Percentiles rank a stretch among this genome's conserved stretches.
Evolutionary conservation across 2,888 invertebrate genomes (phyloP).

Genomic region (Idaea aversata): DNA sequence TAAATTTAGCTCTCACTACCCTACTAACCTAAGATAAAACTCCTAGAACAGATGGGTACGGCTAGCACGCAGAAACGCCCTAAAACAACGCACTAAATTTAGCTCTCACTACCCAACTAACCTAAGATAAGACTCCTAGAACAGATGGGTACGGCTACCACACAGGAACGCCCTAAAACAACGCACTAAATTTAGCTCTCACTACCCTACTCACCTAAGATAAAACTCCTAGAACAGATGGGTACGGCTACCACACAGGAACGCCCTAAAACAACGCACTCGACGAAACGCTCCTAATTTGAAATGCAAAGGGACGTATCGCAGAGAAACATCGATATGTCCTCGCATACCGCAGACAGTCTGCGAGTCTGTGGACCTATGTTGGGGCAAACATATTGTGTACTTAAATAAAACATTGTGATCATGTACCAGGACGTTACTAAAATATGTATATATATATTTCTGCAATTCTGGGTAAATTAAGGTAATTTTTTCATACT

Average conservation of each 20-base stretch:
- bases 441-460: background rate
- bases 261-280: constrained; percentile 17
- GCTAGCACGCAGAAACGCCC: too few species aligned
- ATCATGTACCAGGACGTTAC: background rate
- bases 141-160: background rate
- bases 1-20: constrained; percentile 8
- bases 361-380: background rate
- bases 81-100: background rate
- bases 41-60: background rate
- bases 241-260: background rate
- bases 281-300: constrained; percentile 20
- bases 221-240: background rate
- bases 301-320: constrained; percentile 25
- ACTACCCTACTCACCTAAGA: background rate
- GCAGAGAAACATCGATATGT: background rate
- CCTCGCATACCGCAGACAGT: background rate
- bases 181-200: background rate
- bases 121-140: background rate
- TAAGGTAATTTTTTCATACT: background rate
- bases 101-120: background rate
- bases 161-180: background rate
- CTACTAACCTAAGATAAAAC: background rate
- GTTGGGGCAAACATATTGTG: background rate
- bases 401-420: background rate
- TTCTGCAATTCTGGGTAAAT: background rate